Conservation (phyloP, 2,888 invertebrate species). For the Octonoba sinensis region DNA sequence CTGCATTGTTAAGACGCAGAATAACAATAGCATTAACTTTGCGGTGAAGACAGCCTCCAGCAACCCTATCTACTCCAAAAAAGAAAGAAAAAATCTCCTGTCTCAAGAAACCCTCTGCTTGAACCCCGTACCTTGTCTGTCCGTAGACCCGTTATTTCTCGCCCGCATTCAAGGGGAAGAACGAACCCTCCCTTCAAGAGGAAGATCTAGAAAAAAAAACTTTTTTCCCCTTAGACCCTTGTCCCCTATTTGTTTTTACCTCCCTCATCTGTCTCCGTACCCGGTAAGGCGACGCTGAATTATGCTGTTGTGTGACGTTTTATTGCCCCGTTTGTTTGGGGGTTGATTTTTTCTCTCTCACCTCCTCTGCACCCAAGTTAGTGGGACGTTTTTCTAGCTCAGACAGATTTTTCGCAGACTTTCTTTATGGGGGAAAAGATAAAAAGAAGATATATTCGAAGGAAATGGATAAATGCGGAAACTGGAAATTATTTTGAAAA, state of each 20-base stretch:
- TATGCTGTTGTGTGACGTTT: slow-evolving; percentile 11
- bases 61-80: too few relatives aligned
- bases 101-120: background rate
- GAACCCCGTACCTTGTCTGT: background rate
- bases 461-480: slow-evolving; percentile 8
- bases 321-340: background rate
- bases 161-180: too few relatives aligned
- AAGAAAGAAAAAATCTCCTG: too few relatives aligned
- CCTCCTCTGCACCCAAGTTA: too few relatives aligned
- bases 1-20: too few relatives aligned
- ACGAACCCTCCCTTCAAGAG: too few relatives aligned
- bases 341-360: background rate
- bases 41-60: too few relatives aligned
- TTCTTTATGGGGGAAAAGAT: background rate
- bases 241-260: slow-evolving; percentile 19
- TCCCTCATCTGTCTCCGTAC: background rate
- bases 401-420: too few relatives aligned
- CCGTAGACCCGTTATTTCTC: background rate
- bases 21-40: too few relatives aligned
- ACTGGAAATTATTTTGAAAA: slow-evolving; percentile 1
- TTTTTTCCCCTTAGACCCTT: background rate
- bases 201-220: too few relatives aligned
- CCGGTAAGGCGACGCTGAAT: slow-evolving; percentile 4
- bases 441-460: background rate
- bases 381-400: too few relatives aligned